Evolutionary conservation across 2,797 vertebrate species (phyloP).

Genomic region (Zalophus californianus): DNA sequence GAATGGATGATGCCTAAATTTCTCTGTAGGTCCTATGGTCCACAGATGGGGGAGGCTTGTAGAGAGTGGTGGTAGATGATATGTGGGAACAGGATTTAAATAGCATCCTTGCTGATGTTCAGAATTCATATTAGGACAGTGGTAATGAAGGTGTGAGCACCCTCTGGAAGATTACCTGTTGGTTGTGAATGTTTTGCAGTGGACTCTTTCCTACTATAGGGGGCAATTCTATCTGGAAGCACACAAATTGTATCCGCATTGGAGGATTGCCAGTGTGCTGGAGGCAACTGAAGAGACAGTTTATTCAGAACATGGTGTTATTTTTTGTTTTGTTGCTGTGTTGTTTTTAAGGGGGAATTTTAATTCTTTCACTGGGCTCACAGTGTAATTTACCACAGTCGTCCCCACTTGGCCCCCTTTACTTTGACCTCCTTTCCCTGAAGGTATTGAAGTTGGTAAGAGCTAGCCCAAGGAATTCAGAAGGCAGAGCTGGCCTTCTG

Average conservation of each 20-base stretch:
- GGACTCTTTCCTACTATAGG: background rate
- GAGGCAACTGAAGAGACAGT: background rate
- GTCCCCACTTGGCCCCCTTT: background rate
- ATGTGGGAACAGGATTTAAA: background rate
- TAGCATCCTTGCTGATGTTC: background rate
- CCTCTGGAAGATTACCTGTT: background rate
- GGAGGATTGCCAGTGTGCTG: background rate
- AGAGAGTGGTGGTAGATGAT: background rate
- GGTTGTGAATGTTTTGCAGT: background rate
- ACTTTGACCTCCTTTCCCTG: background rate
- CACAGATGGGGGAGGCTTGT: background rate
- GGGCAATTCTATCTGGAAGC: background rate
- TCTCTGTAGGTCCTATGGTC: background rate
- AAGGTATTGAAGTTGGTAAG: background rate
- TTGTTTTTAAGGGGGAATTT: background rate
- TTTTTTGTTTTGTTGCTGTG: conserved; percentile 7
- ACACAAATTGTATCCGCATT: background rate
- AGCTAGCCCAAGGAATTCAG: background rate
- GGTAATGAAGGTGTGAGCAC: background rate
- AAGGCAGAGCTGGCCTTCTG: background rate
- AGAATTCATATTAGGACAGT: background rate
- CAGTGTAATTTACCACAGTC: background rate
- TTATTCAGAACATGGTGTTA: background rate
- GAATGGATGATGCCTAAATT: background rate
- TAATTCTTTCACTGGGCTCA: background rate